Evolutionary conservation across 2,113 vertebrate species (phyloP).

Genomic region (Eolophus roseicapilla): DNA sequence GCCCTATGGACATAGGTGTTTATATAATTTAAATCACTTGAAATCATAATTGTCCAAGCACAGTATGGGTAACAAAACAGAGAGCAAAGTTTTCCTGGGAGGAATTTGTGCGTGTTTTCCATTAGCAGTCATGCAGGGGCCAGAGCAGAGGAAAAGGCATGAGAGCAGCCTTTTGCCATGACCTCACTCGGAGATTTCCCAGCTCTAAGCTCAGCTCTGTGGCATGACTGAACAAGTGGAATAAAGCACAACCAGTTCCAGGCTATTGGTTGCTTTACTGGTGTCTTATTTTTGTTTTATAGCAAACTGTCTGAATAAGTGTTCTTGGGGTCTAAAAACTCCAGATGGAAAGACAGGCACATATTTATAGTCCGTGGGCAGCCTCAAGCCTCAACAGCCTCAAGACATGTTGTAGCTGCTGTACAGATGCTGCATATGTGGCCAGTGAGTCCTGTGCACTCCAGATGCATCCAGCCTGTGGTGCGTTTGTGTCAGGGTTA

Average conservation of each 20-base stretch:
- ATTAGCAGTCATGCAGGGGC: slow-evolving; percentile 16
- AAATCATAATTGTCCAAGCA: background rate
- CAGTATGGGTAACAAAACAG: background rate
- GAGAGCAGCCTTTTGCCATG: slow-evolving; percentile 30
- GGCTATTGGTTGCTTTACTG: background rate
- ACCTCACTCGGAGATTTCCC: slow-evolving; percentile 33
- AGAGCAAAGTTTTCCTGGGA: slow-evolving; percentile 12
- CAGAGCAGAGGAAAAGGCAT: slow-evolving; percentile 8
- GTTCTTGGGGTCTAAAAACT: background rate
- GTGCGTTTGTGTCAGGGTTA: background rate
- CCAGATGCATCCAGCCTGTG: background rate
- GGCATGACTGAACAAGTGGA: background rate
- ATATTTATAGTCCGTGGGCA: background rate
- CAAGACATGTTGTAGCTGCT: accelerated
- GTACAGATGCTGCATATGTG: background rate
- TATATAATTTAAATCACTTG: background rate
- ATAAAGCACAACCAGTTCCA: background rate
- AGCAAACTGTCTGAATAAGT: background rate
- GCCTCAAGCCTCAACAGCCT: background rate
- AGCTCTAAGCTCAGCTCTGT: background rate
- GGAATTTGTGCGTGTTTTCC: slow-evolving; percentile 15
- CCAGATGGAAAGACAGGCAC: background rate
- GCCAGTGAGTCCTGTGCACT: background rate
- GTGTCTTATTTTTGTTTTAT: background rate
- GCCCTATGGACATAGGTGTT: background rate